Evolutionary conservation across 1,140 invertebrate genomes (phyloP).

Genomic region (Atta texana): DNA sequence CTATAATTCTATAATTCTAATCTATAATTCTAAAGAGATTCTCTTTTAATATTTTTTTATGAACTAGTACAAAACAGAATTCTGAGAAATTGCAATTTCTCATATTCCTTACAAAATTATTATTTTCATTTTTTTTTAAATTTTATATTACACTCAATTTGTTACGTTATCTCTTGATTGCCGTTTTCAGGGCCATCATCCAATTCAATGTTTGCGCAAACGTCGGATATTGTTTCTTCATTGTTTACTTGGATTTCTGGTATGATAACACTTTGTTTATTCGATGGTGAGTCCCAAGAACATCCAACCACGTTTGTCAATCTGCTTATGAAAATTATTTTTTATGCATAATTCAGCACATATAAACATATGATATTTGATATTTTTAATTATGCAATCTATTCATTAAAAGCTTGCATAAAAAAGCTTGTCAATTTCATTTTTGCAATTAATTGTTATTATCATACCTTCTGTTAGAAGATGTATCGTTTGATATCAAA

Average conservation of each 20-base stretch:
- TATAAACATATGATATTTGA: slow-evolving; percentile 43
- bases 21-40: background rate
- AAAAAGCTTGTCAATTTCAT: background rate
- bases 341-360: background rate
- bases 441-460: background rate
- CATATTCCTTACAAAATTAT: background rate
- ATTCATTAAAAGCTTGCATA: slow-evolving; percentile 11
- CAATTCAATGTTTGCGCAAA: background rate
- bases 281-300: slow-evolving; percentile 65
- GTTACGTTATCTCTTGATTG: slow-evolving; percentile 4
- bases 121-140: background rate
- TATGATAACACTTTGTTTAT: slow-evolving; percentile 66
- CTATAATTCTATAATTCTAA: background rate
- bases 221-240: background rate
- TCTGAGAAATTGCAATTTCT: background rate
- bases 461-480: slow-evolving; percentile 1
- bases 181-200: background rate
- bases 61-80: background rate
- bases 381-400: background rate
- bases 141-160: background rate
- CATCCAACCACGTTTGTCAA: slow-evolving; percentile 23
- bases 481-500: background rate
- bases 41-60: background rate
- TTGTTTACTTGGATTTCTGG: slow-evolving; percentile 78
- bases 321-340: slow-evolving; percentile 25